A percentile compares a stretch with the other conserved stretches of the same genome.
Conservation (phyloP, 2,113 vertebrate species). For the Oxyruncus cristatus region DNA sequence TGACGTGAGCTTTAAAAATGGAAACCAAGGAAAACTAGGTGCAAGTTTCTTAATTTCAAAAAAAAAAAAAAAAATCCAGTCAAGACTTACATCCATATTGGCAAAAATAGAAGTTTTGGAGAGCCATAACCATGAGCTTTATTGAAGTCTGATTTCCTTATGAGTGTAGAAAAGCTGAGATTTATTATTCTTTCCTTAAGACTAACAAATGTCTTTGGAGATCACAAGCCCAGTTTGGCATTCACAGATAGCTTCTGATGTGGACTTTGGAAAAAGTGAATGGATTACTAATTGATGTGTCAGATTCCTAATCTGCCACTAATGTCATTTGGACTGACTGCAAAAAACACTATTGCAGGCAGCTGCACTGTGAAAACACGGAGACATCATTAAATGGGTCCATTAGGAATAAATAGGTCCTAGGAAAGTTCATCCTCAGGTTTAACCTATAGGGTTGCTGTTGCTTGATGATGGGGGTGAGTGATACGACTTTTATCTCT, state of each 20-base stretch:
- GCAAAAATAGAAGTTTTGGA: not conserved
- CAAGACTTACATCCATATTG: not conserved
- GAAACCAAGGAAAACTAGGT: not conserved
- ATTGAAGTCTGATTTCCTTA: slow-evolving; percentile 23
- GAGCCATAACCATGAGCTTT: not conserved
- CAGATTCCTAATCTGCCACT: slow-evolving; percentile 38
- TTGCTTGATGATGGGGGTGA: not conserved
- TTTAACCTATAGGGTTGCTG: not conserved
- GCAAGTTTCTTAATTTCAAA: not conserved
- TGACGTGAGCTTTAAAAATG: not conserved
- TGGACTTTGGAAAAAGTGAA: slow-evolving; percentile 60
- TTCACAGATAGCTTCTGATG: slow-evolving; percentile 48
- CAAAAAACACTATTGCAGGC: not conserved
- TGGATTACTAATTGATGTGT: slow-evolving; percentile 52
- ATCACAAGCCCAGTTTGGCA: slow-evolving; percentile 46
- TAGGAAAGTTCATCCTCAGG: not conserved
- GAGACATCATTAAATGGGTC: not conserved
- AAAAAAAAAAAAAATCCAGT: not conserved
- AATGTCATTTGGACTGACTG: slow-evolving; percentile 46
- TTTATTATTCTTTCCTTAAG: slow-evolving; percentile 54
- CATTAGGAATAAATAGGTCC: not conserved
- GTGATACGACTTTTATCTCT: not conserved
- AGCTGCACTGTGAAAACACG: slow-evolving; percentile 45
- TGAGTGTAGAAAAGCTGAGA: slow-evolving; percentile 27
- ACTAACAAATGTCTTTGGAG: slow-evolving; percentile 38